Conservation (phyloP, 2,797 vertebrate species). For the Staurois parvus region DNA sequence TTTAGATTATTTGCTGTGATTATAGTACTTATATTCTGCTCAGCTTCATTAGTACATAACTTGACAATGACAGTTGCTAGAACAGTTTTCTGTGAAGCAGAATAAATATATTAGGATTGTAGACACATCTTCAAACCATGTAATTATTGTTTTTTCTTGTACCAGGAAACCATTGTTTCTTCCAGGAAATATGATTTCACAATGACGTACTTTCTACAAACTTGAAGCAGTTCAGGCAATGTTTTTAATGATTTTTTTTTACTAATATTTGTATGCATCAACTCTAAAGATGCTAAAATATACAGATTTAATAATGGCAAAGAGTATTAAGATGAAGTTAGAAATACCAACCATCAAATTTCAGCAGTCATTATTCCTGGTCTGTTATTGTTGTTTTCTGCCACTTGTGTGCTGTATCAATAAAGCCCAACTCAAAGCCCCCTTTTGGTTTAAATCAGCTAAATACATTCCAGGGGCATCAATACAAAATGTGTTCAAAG, state of each 20-base stretch:
- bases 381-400: no score
- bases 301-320: no score
- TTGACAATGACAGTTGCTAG: background rate
- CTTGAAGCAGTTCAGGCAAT: background rate
- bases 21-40: background rate
- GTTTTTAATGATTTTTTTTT: background rate
- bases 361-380: no score
- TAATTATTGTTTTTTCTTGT: background rate
- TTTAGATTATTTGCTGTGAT: background rate
- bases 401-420: no score
- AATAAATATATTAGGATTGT: constrained; percentile 2
- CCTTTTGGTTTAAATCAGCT: background rate
- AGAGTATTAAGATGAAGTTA: no score
- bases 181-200: background rate
- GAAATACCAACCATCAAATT: no score
- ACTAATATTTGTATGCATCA: background rate
- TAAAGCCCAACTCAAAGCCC: background rate
- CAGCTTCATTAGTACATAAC: background rate
- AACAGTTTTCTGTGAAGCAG: background rate
- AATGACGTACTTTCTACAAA: background rate
- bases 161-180: background rate
- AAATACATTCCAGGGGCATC: background rate
- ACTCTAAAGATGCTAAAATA: background rate
- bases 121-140: background rate
- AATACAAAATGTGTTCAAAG: background rate